Evolutionary conservation across 2,797 vertebrate species (phyloP), one percentile per base, ranked within the genome.

Genomic region (Zenarchopterus dispar): DNA sequence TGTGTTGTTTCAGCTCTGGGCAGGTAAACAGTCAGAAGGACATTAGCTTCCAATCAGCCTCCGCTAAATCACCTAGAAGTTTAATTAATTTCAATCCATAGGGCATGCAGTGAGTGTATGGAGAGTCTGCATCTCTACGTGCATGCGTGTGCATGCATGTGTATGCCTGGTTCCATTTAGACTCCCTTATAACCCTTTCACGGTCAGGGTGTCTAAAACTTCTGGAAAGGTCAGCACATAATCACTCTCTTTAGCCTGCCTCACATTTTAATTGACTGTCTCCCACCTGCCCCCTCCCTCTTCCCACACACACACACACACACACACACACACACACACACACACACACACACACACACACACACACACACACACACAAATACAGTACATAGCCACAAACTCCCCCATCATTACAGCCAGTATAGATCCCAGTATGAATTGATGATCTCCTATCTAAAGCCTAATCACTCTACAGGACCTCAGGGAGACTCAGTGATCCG

Each of bases 231-330:
- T 93, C 92, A 93, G 81, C 85, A 84, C 81, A 85, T 92, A 92
- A 92, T 92, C 91, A 86, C 88, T 91, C 89, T 93, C 87, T 92
- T 92, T 92, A 91, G 87, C 87, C 85, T 71, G 86, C 64, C 88
- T 90, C 85, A 88, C 86, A 84, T 92, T 93, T 93, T 93, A 93
- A 94, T 93, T 93, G 92, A 93, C 92, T 88, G 75, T 89, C 87
- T 86, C 82, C 82, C 77, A 62, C 65, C 55, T 65, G 54, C 61
- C 53, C 66, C 56, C 56, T 48, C 7, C 23, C 57, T 46, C 18
- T 73, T 78, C 66, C 70, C 72, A 50, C 62, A 44, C 52, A 22
- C 28, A 31, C 36, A 19, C 51, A 57, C 56, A 64, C 70, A 49
- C 67, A 56, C 77, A 51, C 53, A 21, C 75, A 78, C 66, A 70